Base-by-base conservation (phyloP, 1,140 invertebrate species). In the Cyclina sinensis region DNA sequence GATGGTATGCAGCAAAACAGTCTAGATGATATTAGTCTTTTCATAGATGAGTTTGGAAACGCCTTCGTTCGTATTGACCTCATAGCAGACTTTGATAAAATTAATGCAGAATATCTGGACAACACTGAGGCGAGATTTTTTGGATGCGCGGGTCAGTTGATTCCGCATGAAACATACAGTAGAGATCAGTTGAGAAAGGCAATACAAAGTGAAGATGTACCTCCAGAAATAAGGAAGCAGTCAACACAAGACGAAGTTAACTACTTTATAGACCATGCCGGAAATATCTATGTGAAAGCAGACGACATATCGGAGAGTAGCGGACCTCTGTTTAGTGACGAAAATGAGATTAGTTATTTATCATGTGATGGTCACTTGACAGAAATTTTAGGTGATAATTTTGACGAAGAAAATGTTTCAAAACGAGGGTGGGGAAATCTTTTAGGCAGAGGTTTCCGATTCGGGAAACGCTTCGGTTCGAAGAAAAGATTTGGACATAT, bases 401-500 rank as follows among this genome's bases (percentile, higher is more conserved):
- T 48, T 24, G 37, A 12, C 0, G 46, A 32, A 54, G 82, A 84
- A 3, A 27, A 73, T 21, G 18, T 62, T 24, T 57, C 57, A 39
- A 81, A 81, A 30, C 51, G 74, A 1, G 46, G 24, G 9, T 73
- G 27, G 27, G 62, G 39, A 48, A 46, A 14, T 48, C n/a, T 81
- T 59, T 59, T 59, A 43, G 79, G 79, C 3, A 57, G n/a, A 43
- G 79, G 79, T 5, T 59, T 81, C 32, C 37, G 54, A 27, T 81
- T 81, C 32, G 79, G 79, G 4, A 83, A 83, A 32, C 81, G 81
- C 2, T 24, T 37, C n/a, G 51, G 24, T 37, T 84, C 82, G 12
- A 21, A 21, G 37, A 84, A 54, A 57, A 39, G 62, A 30, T 84
- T 73, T 73, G 82, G 82, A 18, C 82, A 84, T 57, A 57, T 84